Evolutionary conservation across 2,797 vertebrate species (phyloP), one percentile per base, ranked within the genome.

Genomic region (Huso huso): DNA sequence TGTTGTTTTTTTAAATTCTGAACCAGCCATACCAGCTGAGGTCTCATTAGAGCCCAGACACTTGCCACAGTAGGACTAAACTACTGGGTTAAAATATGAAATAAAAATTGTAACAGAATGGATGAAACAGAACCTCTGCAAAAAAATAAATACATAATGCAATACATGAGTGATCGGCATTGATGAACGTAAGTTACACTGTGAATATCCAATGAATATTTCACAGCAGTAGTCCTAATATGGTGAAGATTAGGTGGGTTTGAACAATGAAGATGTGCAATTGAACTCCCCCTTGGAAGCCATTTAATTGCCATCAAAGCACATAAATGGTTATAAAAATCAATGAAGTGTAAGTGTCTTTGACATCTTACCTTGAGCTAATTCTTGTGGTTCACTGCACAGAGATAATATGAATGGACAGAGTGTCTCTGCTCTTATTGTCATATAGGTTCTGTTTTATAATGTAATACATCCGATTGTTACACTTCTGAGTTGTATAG

Each of bases 291-390:
- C 48, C 61, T 23, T 62, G 48, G 48, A 62, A 48, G 11, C 2
- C 15, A 37, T 48, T 62, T 62, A 37, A 48, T 62, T 62, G 18
- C 61, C 61, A 37, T 48, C 7, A 62, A 18, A 62, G 18, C 37
- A 10, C 48, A 48, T 62, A 62, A 37, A 13, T 15, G 61, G 61
- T 9, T 62, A 18, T 48, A 23, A 62, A 61, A 62, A 62, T 62
- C 61, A 62, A 48, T 62, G 18, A 37, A 18, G 48, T 23, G 13
- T 18, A 62, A 62, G 15, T 11, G 6, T 23, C 61, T 8, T 48
- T 8, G 61, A 62, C 61, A 62, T 12, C 18, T 62, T 37, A 62
- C 18, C 61, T 10, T 48, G 18, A 62, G 12, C n/a, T 13, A 37
- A 9, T 8, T 62, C 18, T 62, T 37, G 61, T 37, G 18, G 7